phyloP scores from a whole-genome alignment of 2,888 invertebrate genomes.

The Neoaliturus tenellus region DNA sequence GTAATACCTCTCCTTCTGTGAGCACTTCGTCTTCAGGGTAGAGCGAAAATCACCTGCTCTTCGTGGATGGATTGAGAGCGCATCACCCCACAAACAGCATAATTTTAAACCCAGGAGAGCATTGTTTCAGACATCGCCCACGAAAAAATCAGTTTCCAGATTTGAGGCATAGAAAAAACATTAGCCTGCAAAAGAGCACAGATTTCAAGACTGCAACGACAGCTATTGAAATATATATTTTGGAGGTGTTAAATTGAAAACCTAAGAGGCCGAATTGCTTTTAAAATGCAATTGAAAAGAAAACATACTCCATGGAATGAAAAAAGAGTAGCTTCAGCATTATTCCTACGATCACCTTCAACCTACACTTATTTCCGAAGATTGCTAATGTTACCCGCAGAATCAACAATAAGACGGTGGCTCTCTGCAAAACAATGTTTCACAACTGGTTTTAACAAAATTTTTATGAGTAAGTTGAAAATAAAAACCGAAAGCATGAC shows the following conservation, averaged over 20 bases:
- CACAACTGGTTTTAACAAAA: constrained; percentile 63
- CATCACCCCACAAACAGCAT: not conserved
- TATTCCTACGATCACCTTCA: constrained; percentile 68
- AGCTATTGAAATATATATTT: constrained; percentile 22
- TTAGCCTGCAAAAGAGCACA: constrained; percentile 38
- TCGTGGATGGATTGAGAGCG: not conserved
- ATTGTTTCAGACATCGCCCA: not conserved
- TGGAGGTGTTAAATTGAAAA: constrained; percentile 15
- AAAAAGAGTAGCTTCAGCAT: constrained; percentile 66
- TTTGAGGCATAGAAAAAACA: not conserved
- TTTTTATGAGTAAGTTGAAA: constrained; percentile 62
- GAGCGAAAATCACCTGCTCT: not conserved
- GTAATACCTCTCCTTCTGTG: not conserved
- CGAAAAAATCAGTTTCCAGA: not conserved
- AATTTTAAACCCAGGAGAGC: not conserved
- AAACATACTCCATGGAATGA: constrained; percentile 65
- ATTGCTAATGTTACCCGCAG: constrained; percentile 65
- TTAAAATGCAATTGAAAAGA: constrained; percentile 63
- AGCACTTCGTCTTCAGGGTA: not conserved
- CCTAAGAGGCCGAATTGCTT: constrained; percentile 58
- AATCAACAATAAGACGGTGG: constrained; percentile 65
- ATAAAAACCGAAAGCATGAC: constrained; percentile 65
- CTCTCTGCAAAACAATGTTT: constrained; percentile 64
- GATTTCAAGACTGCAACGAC: constrained; percentile 44
- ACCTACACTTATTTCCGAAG: constrained; percentile 65